Conservation (phyloP, 1,140 invertebrate genomes). For the Amphibalanus amphitrite region DNA sequence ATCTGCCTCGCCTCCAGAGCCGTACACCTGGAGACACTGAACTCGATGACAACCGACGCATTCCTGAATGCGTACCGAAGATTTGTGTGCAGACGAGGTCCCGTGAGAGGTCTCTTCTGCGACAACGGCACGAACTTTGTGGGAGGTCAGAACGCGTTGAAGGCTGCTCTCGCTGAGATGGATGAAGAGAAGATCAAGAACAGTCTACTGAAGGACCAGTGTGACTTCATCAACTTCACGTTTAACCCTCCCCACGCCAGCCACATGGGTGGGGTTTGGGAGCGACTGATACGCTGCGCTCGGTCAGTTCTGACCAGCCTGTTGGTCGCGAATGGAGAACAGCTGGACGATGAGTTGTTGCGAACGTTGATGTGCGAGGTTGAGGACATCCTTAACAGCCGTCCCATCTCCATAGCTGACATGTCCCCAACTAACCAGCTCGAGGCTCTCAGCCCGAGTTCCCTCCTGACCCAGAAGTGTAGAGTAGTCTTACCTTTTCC, state of each 20-base stretch:
- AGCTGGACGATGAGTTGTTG: too few relatives aligned
- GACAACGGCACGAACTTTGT: background rate
- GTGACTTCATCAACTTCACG: background rate
- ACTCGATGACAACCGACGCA: background rate
- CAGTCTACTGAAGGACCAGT: background rate
- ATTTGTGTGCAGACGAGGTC: background rate
- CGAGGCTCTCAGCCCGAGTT: too few relatives aligned
- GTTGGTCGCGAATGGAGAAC: too few relatives aligned
- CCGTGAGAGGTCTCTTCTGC: background rate
- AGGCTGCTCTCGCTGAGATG: background rate
- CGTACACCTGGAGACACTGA: background rate
- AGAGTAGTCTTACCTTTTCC: too few relatives aligned
- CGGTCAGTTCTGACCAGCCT: too few relatives aligned
- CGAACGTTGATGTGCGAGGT: too few relatives aligned
- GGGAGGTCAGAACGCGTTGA: background rate
- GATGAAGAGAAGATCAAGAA: background rate
- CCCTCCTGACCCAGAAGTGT: too few relatives aligned
- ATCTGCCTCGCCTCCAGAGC: background rate
- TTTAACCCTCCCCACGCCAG: slow-evolving; percentile 2
- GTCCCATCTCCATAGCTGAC: too few relatives aligned
- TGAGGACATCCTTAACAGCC: too few relatives aligned
- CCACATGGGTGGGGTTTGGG: background rate
- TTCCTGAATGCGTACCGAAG: background rate
- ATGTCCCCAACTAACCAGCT: too few relatives aligned
- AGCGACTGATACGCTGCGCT: background rate